Evolutionary conservation across 64 coral and sea anemone genomes (phyloP).

Genomic region (Dendrophyllia cribrosa): DNA sequence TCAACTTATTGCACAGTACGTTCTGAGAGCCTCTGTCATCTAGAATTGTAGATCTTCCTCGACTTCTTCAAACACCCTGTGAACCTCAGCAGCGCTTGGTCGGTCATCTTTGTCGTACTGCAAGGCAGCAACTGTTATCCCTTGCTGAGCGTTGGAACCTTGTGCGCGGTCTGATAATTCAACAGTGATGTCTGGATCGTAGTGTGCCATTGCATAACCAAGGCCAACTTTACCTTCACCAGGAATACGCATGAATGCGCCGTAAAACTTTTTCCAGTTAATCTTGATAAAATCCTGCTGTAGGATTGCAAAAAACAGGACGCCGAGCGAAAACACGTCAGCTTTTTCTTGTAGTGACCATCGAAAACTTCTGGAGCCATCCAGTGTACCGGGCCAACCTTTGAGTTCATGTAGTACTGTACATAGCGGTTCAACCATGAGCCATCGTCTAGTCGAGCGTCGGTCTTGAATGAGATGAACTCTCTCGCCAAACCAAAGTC

Average conservation of each 20-base stretch:
- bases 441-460: neutral
- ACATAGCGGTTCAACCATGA: neutral
- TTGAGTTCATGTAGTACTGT: slow-evolving; percentile 54
- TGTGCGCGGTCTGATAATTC: slow-evolving; percentile 16
- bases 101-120: neutral
- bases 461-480: slow-evolving; percentile 7
- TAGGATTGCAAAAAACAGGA: slow-evolving; percentile 44
- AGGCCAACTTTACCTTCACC: slow-evolving; percentile 42
- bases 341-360: slow-evolving; percentile 67
- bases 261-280: slow-evolving; percentile 59
- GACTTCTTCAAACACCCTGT: neutral
- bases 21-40: neutral
- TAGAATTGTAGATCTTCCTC: slow-evolving; percentile 8
- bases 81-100: neutral
- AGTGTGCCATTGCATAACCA: slow-evolving; percentile 49
- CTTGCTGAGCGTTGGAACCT: slow-evolving; percentile 43
- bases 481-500: slow-evolving; percentile 71
- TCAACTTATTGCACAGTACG: too few relatives aligned
- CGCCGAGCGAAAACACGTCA: slow-evolving; percentile 61
- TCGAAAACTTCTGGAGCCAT: slow-evolving; percentile 59
- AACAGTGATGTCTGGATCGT: neutral
- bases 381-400: slow-evolving; percentile 36
- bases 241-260: slow-evolving; percentile 14
- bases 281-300: slow-evolving; percentile 21
- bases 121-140: slow-evolving; percentile 37